Evolutionary conservation across 1,140 invertebrate species (phyloP).

Genomic region (Calephelis virginiensis): DNA sequence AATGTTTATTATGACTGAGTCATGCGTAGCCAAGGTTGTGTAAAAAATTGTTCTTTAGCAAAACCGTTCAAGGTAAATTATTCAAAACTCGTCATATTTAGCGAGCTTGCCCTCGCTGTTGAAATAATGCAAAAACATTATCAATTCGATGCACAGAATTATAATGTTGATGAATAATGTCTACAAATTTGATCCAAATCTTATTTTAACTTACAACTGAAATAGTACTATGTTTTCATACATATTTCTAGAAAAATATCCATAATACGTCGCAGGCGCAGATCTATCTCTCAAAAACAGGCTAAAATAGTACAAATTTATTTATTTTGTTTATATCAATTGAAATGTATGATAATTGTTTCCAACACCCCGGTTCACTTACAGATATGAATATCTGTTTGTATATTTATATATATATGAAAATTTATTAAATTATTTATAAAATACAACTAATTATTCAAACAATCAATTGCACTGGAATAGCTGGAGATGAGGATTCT

Average conservation of each 20-base stretch:
- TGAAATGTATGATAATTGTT: constrained; percentile 52
- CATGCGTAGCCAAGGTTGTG: constrained; percentile 47
- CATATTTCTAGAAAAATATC: no score
- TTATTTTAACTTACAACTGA: no score
- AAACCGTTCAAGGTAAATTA: constrained; percentile 38
- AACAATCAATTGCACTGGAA: constrained; percentile 71
- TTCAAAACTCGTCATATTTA: constrained; percentile 28
- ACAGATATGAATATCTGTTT: constrained; percentile 47
- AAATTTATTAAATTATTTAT: constrained; percentile 39
- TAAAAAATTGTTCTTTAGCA: constrained; percentile 30
- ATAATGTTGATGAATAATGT: no score
- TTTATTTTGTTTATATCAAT: constrained; percentile 53
- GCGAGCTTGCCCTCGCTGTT: constrained; percentile 6
- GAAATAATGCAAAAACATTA: constrained; percentile 3
- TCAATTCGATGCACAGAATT: neutral
- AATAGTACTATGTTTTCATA: no score
- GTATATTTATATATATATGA: constrained; percentile 46
- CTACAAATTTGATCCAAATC: no score
- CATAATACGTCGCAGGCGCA: no score
- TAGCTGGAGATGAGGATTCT: constrained; percentile 46
- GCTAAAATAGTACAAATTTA: no score
- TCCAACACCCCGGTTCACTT: constrained; percentile 64
- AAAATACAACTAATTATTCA: constrained; percentile 67
- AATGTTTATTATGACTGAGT: constrained; percentile 42
- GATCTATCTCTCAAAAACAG: no score